Conservation (phyloP, 2,113 vertebrate species). For the Lycaon pictus region DNA sequence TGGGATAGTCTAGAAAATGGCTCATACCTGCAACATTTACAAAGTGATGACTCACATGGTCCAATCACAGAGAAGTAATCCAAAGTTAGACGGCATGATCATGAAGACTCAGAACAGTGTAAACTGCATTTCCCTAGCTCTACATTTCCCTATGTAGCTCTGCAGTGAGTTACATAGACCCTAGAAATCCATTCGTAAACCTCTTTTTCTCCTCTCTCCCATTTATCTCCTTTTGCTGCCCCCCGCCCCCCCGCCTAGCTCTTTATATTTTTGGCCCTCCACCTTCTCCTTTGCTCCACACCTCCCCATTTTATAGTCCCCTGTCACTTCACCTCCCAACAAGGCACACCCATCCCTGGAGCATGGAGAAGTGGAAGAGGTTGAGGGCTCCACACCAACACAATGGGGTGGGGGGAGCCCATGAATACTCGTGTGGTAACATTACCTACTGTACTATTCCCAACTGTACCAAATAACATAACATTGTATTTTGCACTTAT, state of each 20-base stretch:
- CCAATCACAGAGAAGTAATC: background rate
- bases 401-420: background rate
- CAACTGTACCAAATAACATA: background rate
- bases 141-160: too few species aligned
- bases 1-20: background rate
- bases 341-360: background rate
- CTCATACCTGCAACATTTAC: background rate
- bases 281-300: background rate
- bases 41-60: background rate
- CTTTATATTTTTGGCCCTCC: background rate
- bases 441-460: accelerated
- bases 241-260: background rate
- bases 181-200: background rate
- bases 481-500: background rate
- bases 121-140: background rate
- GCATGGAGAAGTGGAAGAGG: background rate
- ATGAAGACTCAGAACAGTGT: background rate
- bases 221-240: background rate
- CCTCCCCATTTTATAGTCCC: background rate
- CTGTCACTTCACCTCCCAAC: background rate
- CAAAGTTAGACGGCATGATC: background rate
- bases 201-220: background rate
- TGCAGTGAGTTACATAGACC: background rate
- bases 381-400: background rate
- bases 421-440: accelerated